Evolutionary conservation across 2,113 vertebrate species (phyloP).

Genomic region (Carassius auratus): DNA sequence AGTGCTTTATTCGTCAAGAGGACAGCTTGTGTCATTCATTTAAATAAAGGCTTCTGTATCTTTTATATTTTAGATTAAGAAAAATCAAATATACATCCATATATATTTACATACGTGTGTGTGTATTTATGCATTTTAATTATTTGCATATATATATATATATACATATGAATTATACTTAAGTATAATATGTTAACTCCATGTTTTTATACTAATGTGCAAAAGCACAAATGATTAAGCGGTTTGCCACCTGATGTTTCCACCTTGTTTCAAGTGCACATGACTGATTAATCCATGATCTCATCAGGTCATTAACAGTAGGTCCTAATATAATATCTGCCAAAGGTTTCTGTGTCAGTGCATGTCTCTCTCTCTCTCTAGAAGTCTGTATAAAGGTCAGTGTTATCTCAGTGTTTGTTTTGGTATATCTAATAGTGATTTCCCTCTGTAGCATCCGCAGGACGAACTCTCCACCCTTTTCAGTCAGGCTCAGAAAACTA

Average conservation of each 20-base stretch:
- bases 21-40: neutral
- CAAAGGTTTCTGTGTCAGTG: constrained; percentile 6
- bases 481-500: neutral
- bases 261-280: neutral
- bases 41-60: neutral
- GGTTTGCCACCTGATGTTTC: neutral
- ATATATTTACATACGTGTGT: too few species aligned
- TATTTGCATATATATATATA: too few species aligned
- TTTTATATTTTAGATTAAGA: too few species aligned
- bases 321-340: neutral
- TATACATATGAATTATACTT: too few species aligned
- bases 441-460: neutral
- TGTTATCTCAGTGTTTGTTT: neutral
- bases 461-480: neutral
- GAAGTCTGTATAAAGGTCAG: neutral
- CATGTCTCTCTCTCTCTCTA: neutral
- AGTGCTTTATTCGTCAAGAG: neutral
- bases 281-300: neutral
- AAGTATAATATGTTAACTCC: too few species aligned
- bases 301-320: neutral
- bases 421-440: neutral
- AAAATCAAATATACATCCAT: too few species aligned
- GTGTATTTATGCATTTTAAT: too few species aligned
- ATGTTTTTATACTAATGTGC: too few species aligned
- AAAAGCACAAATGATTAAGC: too few species aligned